Evolutionary conservation across 2,113 vertebrate genomes (phyloP).

Genomic region (Mionectes macconnelli): DNA sequence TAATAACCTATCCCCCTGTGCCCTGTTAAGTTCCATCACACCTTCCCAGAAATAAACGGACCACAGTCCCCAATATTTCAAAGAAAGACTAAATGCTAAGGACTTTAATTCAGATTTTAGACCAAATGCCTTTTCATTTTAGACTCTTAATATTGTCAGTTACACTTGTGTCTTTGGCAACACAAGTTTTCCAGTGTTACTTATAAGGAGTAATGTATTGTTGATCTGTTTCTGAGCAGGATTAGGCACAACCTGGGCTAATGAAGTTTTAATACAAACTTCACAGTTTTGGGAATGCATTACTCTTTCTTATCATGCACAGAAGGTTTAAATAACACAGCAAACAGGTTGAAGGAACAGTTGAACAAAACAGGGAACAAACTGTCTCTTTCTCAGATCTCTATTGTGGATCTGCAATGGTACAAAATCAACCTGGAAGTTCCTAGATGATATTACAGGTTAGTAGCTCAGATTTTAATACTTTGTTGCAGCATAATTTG

Average conservation of each 20-base stretch:
- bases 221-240: background rate
- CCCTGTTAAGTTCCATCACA: background rate
- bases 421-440: background rate
- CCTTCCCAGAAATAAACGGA: background rate
- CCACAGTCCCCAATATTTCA: background rate
- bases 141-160: background rate
- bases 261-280: background rate
- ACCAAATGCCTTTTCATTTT: background rate
- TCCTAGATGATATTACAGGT: background rate
- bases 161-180: background rate
- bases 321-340: background rate
- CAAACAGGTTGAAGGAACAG: background rate
- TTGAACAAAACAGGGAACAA: background rate
- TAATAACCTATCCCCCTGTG: background rate
- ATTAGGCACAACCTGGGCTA: rapidly evolving
- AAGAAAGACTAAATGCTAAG: background rate
- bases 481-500: background rate
- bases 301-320: background rate
- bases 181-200: background rate
- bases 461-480: background rate
- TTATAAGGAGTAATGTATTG: background rate
- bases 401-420: background rate
- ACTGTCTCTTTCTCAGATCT: background rate
- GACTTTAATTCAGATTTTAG: background rate
- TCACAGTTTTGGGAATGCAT: rapidly evolving